A percentile compares a stretch with the other conserved stretches of the same genome.
Evolutionary conservation across 2,113 vertebrate genomes (phyloP).

Genomic region (Tragelaphus strepsiceros): DNA sequence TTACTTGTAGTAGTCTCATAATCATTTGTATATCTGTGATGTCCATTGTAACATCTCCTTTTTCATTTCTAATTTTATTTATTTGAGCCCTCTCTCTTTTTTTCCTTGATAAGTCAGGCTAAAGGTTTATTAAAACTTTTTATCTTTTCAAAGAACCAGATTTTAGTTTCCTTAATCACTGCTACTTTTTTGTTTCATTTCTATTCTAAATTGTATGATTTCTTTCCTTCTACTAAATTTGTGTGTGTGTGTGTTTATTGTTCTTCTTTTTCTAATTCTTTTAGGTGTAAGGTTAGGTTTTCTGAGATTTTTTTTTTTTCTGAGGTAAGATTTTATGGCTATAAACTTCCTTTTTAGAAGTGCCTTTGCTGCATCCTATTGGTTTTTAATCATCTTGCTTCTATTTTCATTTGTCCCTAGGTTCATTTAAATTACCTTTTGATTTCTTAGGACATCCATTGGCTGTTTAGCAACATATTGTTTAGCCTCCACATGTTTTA

Average conservation of each 20-base stretch:
- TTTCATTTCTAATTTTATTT: background rate
- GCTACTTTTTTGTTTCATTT: background rate
- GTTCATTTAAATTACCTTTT: background rate
- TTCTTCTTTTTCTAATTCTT: background rate
- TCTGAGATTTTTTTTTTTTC: background rate
- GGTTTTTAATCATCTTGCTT: background rate
- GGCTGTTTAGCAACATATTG: background rate
- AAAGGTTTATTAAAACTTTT: background rate
- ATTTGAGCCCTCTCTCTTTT: background rate
- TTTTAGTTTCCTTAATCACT: background rate
- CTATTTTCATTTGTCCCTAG: background rate
- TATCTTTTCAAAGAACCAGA: background rate
- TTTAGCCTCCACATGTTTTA: background rate
- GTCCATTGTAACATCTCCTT: background rate
- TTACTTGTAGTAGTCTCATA: background rate
- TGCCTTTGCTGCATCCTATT: background rate
- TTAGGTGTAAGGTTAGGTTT: background rate
- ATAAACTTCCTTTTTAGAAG: background rate
- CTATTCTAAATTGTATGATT: background rate
- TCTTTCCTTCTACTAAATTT: background rate
- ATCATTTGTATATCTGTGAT: background rate
- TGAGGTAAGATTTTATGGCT: background rate
- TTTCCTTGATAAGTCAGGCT: background rate
- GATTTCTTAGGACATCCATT: background rate
- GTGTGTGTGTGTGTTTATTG: rapidly evolving